Percentiles rank a stretch among this genome's conserved stretches.
Evolutionary conservation across 2,797 vertebrate species (phyloP).

Genomic region (Gymnodraco acuticeps): DNA sequence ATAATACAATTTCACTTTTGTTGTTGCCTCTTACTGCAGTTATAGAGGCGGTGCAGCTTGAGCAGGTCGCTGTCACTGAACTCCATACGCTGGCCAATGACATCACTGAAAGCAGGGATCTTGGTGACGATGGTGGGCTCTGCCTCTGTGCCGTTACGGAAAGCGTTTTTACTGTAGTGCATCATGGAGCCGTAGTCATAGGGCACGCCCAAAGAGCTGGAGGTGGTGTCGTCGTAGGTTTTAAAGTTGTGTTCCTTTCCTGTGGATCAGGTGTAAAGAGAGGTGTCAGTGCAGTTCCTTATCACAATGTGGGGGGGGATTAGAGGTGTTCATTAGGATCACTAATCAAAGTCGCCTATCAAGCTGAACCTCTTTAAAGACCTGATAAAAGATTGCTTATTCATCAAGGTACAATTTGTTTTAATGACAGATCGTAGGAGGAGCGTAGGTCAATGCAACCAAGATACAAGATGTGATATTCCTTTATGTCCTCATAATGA

Average conservation of each 20-base stretch:
- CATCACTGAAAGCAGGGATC: slow-evolving; percentile 89
- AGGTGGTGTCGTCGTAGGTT: slow-evolving; percentile 86
- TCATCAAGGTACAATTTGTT: background rate
- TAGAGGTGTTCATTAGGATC: background rate
- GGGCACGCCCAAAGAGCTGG: slow-evolving; percentile 89
- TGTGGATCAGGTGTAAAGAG: slow-evolving; percentile 54
- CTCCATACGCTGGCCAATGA: slow-evolving; percentile 95
- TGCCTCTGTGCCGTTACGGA: slow-evolving; percentile 79
- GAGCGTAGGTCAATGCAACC: slow-evolving; percentile 1
- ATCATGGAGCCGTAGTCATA: slow-evolving; percentile 97
- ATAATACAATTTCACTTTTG: background rate
- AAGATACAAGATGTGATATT: background rate
- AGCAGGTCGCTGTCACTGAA: slow-evolving; percentile 93
- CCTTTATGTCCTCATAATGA: background rate
- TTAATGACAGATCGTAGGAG: slow-evolving; percentile 2
- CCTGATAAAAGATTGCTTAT: background rate
- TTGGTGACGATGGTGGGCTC: slow-evolving; percentile 93
- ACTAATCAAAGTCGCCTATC: slow-evolving; percentile 21
- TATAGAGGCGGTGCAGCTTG: slow-evolving; percentile 91
- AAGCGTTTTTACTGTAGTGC: slow-evolving; percentile 95
- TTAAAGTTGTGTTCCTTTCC: slow-evolving; percentile 91
- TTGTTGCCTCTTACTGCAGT: slow-evolving; percentile 86
- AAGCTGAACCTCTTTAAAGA: background rate
- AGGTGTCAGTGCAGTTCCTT: background rate
- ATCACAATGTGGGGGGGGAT: background rate